Percentiles rank a stretch among this genome's conserved stretches.
These are phyloP conservation scores for Malurus elegans DNA, from an alignment of 2,113 vertebrate species.

Conservation along the genomic window DNA sequence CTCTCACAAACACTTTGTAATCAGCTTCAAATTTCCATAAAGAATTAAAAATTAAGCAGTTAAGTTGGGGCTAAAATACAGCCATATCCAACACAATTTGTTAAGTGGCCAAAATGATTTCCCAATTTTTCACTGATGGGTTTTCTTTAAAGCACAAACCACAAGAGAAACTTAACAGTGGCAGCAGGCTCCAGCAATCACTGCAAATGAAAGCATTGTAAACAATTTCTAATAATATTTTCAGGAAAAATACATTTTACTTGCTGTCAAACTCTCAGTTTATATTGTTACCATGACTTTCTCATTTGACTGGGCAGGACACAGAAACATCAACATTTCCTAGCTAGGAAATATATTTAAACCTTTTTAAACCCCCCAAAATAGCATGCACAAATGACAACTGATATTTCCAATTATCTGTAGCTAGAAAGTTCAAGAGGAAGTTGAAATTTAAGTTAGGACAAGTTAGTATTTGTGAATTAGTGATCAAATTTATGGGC, in stretches of 20 bases:
- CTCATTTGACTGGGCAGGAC: neutral
- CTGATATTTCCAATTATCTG: neutral
- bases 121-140: neutral
- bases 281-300: neutral
- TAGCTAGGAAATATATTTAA: neutral
- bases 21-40: neutral
- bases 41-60: neutral
- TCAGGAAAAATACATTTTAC: neutral
- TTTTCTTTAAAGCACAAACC: constrained; percentile 40
- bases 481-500: neutral
- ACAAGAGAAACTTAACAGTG: neutral
- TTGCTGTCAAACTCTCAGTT: neutral
- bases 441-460: neutral
- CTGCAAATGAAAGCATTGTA: neutral
- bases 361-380: neutral
- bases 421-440: neutral
- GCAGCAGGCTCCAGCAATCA: neutral
- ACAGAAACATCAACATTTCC: neutral
- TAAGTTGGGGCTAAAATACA: neutral
- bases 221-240: neutral
- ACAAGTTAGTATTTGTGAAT: neutral
- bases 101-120: neutral
- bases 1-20: neutral
- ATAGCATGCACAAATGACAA: neutral
- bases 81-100: neutral